A percentile compares a stretch with the other conserved stretches of the same genome.
Evolutionary conservation across 2,113 vertebrate species (phyloP).

Genomic region (Cyanocitta stelleri): DNA sequence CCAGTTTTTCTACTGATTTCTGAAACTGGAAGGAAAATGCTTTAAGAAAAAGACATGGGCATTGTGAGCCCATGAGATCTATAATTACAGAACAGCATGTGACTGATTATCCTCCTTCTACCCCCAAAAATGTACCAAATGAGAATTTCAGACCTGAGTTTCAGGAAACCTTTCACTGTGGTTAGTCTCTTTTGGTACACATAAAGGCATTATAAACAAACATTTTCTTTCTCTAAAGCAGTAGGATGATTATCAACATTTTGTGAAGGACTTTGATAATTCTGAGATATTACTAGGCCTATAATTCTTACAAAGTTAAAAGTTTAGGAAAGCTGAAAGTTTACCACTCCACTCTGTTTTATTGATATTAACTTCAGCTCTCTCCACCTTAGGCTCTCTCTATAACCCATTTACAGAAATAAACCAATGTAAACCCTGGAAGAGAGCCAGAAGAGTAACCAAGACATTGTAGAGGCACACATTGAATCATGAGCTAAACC

Average conservation of each 20-base stretch:
- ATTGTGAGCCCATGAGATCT: neutral
- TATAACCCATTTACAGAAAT: neutral
- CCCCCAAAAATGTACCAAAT: neutral
- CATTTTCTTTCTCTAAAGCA: neutral
- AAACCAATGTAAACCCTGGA: neutral
- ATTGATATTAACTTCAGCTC: neutral
- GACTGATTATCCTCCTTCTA: neutral
- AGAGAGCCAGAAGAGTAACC: neutral
- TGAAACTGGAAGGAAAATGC: neutral
- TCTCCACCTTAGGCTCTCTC: neutral
- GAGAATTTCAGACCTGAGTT: neutral
- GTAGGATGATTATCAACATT: neutral
- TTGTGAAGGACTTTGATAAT: neutral
- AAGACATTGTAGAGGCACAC: neutral
- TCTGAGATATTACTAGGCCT: neutral
- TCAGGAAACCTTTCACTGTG: neutral
- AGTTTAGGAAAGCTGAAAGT: neutral
- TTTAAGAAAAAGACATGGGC: neutral
- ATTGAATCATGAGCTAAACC: neutral
- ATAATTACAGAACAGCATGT: neutral
- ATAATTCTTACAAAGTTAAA: neutral
- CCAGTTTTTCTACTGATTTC: neutral
- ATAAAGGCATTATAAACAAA: neutral
- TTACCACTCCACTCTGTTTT: neutral
- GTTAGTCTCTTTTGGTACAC: neutral